phyloP scores from a whole-genome alignment of 2,113 vertebrate genomes.

The Oenanthe oenanthe region DNA sequence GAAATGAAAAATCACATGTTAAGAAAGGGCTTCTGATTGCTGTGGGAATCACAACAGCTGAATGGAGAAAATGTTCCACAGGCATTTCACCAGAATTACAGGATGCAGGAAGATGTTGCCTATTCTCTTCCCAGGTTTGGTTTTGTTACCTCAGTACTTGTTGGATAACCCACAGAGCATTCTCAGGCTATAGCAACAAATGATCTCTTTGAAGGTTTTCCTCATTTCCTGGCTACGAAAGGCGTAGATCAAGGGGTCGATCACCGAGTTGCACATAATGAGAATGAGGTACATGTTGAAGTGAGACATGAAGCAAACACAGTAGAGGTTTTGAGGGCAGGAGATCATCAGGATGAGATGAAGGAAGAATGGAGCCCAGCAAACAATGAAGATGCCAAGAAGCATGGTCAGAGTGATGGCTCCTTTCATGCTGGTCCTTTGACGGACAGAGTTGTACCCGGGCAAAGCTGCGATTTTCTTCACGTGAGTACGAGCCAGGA shows the following conservation, averaged over 20 bases:
- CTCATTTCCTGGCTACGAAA: constrained; percentile 96
- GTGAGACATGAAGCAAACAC: constrained; percentile 97
- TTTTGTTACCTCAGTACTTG: constrained; percentile 75
- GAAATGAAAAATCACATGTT: not conserved
- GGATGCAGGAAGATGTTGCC: not conserved
- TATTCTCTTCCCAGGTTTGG: not conserved
- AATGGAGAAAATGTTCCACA: not conserved
- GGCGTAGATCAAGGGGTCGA: constrained; percentile 94
- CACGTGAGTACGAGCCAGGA: constrained; percentile 89
- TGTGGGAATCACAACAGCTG: not conserved
- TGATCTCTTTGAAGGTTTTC: constrained; percentile 93
- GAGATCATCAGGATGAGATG: constrained; percentile 95
- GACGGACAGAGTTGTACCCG: constrained; percentile 82
- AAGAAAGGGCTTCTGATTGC: not conserved
- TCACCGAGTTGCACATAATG: constrained; percentile 96
- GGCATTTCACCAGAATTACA: not conserved
- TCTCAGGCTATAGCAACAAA: constrained; percentile 84
- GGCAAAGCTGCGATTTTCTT: constrained; percentile 88
- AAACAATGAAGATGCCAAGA: constrained; percentile 92
- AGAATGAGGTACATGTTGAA: constrained; percentile 98
- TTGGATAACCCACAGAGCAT: constrained; percentile 72
- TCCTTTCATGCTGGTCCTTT: constrained; percentile 89
- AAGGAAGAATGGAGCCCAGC: constrained; percentile 96
- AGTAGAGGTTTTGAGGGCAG: constrained; percentile 92
- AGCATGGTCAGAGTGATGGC: constrained; percentile 92